A percentile compares a stretch with the other conserved stretches of the same genome.
phyloP scores from a whole-genome alignment of 2,888 invertebrate genomes.

The Idaea aversata region DNA sequence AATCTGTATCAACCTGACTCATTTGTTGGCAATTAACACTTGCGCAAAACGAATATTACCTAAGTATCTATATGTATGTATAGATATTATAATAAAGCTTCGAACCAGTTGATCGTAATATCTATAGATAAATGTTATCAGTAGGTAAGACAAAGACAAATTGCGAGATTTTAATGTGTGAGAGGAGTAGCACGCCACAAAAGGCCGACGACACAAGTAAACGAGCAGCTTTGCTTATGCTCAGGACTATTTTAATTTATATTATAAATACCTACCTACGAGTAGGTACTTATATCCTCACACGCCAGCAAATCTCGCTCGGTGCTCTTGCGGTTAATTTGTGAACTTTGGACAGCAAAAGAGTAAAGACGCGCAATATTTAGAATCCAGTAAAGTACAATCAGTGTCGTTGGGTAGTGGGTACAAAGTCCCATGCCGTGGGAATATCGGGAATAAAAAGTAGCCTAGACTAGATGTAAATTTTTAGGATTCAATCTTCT shows the following conservation, averaged over 20 bases:
- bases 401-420: neutral
- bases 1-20: slow-evolving; percentile 11
- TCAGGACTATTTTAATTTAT: slow-evolving; percentile 24
- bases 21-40: slow-evolving; percentile 10
- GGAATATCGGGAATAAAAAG: too few relatives aligned
- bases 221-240: slow-evolving; percentile 16
- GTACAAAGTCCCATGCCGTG: too few relatives aligned
- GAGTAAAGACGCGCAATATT: slow-evolving; percentile 12
- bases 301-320: neutral
- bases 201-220: slow-evolving; percentile 23
- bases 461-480: too few relatives aligned
- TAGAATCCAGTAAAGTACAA: slow-evolving; percentile 8
- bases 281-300: neutral
- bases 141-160: slow-evolving; percentile 12
- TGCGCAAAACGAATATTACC: neutral
- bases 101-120: neutral
- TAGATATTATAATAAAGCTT: neutral
- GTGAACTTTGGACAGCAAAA: slow-evolving; percentile 5
- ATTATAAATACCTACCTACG: slow-evolving; percentile 14
- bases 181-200: slow-evolving; percentile 13
- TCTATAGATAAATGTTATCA: slow-evolving; percentile 5
- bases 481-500: too few relatives aligned
- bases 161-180: slow-evolving; percentile 8
- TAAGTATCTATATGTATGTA: too few relatives aligned
- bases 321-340: neutral